Base-by-base conservation (phyloP, 2,888 invertebrate genomes). In the Aelia acuminata region DNA sequence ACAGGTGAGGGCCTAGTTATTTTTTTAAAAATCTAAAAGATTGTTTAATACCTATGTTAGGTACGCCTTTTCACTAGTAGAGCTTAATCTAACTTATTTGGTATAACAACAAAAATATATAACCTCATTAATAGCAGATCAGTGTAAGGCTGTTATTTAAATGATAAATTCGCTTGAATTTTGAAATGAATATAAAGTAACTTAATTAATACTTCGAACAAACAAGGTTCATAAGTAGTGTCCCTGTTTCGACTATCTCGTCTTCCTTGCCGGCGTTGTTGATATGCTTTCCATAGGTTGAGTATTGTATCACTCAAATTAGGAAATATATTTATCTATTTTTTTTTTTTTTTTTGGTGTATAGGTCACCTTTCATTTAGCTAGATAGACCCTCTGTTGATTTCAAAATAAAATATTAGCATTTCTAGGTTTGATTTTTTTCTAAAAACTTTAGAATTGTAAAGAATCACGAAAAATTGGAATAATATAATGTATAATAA, bases 121-220 rank as follows among this genome's bases (percentile, higher is more conserved):
- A 15, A n/a, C n/a, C n/a, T n/a, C n/a, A n/a, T n/a, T n/a, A 49
- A 49, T 49, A 15, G 15, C 18, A 49, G 49, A 18, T 53, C 1
- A n/a, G 2, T n/a, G 0, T n/a, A 20, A n/a, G 15, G 10, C 7
- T 4, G n/a, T 8, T n/a, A 2, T n/a, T n/a, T 7, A 8, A 7
- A 53, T n/a, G 8, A 53, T 53, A 20, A 53, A n/a, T 10, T 53
- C n/a, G 4, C 1, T 53, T 8, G n/a, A 53, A 26, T 13, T n/a
- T n/a, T 57, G 13, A 10, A 57, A 26, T 26, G 13, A 26, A 0
- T 26, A 26, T 15, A 26, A 26, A 57, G 26, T 26, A 26, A 53
- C 13, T 57, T 11, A 57, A 57, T 57, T 11, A 57, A 57, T 57
- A 31, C 1, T 1, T 13, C 26, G 57, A 57, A 57, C 57, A 57